Base-by-base conservation (phyloP, 2,797 vertebrate species). In the Setipinna tenuifilis region DNA sequence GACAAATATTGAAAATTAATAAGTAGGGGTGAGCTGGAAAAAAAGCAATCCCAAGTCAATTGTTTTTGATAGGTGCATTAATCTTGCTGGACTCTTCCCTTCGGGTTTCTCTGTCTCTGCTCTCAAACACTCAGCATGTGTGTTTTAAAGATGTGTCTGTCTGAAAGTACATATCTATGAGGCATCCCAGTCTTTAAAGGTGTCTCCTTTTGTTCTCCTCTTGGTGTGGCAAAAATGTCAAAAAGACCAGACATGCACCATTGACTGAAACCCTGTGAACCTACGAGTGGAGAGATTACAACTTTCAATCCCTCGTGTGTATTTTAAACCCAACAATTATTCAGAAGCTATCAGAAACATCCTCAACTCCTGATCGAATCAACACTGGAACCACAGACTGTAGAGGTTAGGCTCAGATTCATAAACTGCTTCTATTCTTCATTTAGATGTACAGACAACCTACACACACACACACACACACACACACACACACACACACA, bases 171-270 rank as follows among this genome's bases (percentile, higher is more conserved):
- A 96, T 85, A 91, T 91, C 95, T 94, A 88, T 90, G 89, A 95
- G 94, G 91, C 88, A 92, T 91, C 92, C 90, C 87, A 91, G 95
- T 91, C 94, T 95, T 96, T 93, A 96, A 96, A 95, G 94, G 93
- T 93, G 94, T 91, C 84, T 88, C 90, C 90, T 89, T 93, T 92
- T 94, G 93, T 93, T 92, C 83, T 83, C 92, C 87, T 84, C 10
- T 89, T 90, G 94, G 93, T 93, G 88, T 94, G 93, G 25, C 89
- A 91, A 92, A 93, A 86, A 91, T 90, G 92, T 94, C 90, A 93
- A 81, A 89, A 81, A 89, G 92, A 16, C 85, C 50, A 86, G 75
- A 54, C 58, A 31, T 81, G 85, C 91, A 91, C 31, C 85, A 31
- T 62, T 85, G 84, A 58, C 82, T 88, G 86, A 80, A 88, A 84